phyloP scores from a whole-genome alignment of 1,140 invertebrate species.

The Euura saliciscinereae region DNA sequence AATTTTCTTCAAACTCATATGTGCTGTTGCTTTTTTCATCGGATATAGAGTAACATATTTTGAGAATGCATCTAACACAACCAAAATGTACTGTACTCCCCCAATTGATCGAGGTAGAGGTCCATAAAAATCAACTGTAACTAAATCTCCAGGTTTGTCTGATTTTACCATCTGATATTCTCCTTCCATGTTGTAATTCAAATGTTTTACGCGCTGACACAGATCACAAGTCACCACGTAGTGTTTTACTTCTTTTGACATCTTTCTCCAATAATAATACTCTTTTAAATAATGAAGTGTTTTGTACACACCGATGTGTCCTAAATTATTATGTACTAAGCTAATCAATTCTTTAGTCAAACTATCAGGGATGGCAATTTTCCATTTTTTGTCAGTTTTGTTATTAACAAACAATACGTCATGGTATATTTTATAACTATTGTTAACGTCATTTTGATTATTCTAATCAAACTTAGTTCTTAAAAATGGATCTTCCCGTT shows the following conservation, averaged over 20 bases:
- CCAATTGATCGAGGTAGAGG: slow-evolving; percentile 23
- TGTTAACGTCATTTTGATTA: neutral
- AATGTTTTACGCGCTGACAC: slow-evolving; percentile 27
- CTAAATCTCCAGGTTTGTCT: slow-evolving; percentile 21
- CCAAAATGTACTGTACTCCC: slow-evolving; percentile 28
- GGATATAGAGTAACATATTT: slow-evolving; percentile 26
- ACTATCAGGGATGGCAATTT: neutral
- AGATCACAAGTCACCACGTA: slow-evolving; percentile 21
- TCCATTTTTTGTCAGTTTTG: neutral
- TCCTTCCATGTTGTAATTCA: slow-evolving; percentile 20
- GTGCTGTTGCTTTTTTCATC: slow-evolving; percentile 19
- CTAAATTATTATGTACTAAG: slow-evolving; percentile 18
- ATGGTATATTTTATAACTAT: slow-evolving; percentile 5
- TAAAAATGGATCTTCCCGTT: neutral
- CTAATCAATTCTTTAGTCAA: neutral
- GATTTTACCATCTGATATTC: slow-evolving; percentile 17
- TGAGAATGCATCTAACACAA: slow-evolving; percentile 27
- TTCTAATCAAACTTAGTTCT: neutral
- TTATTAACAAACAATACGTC: neutral
- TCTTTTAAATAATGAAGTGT: slow-evolving; percentile 17
- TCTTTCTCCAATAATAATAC: slow-evolving; percentile 24
- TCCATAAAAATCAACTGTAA: slow-evolving; percentile 31
- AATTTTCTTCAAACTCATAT: slow-evolving; percentile 20
- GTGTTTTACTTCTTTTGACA: slow-evolving; percentile 22
- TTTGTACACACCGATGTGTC: slow-evolving; percentile 25